Evolutionary conservation across 2,888 invertebrate species (phyloP).

Genomic region (Spilosoma lubricipeda): DNA sequence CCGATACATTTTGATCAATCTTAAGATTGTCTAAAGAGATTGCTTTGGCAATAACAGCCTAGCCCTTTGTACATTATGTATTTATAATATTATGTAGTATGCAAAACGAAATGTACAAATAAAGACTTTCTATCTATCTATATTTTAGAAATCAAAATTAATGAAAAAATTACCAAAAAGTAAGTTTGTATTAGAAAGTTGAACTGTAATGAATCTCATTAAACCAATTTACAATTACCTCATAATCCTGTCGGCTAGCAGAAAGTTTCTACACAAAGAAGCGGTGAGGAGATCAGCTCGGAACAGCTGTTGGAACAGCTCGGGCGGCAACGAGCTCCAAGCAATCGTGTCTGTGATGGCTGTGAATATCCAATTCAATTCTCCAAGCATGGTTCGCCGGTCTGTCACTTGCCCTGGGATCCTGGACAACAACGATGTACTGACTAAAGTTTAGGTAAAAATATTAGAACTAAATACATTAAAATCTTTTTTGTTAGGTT

Average conservation of each 20-base stretch:
- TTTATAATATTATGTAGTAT: no score
- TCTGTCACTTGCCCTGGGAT: slow-evolving; percentile 98
- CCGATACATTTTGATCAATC: no score
- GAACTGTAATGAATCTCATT: not conserved
- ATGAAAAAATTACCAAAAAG: not conserved
- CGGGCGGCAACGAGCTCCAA: slow-evolving; percentile 98
- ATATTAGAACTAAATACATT: no score
- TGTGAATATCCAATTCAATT: slow-evolving; percentile 99
- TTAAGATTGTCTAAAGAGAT: no score
- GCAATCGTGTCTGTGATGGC: slow-evolving; percentile 99
- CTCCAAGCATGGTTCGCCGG: slow-evolving; percentile 98
- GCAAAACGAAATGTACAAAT: no score
- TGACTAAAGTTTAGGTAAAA: no score
- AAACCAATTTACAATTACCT: slow-evolving; percentile 78
- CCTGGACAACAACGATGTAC: slow-evolving; percentile 73
- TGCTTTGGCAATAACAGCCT: no score
- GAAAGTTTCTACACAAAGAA: slow-evolving; percentile 98
- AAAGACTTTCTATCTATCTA: no score
- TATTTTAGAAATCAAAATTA: not conserved
- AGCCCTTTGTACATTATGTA: no score
- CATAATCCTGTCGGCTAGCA: slow-evolving; percentile 98
- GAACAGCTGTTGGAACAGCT: slow-evolving; percentile 98
- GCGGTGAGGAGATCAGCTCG: slow-evolving; percentile 99
- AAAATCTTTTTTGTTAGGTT: not conserved
- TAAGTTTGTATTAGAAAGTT: not conserved